Evolutionary conservation across 1,140 invertebrate genomes (phyloP).

Genomic region (Zophobas atratus): DNA sequence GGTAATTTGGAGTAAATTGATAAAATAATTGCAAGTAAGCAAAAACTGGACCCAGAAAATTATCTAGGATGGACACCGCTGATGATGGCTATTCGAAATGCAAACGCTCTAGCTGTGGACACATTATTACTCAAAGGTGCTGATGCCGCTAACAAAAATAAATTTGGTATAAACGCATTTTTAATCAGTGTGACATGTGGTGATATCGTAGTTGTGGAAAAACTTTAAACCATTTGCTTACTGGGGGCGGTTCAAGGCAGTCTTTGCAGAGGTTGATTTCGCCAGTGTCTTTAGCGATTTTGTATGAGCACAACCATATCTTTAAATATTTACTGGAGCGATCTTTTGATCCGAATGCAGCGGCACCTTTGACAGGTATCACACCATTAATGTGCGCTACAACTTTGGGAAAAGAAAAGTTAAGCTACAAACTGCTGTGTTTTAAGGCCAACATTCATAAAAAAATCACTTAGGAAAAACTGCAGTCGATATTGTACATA

Average conservation of each 20-base stretch:
- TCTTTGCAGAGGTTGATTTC: constrained; percentile 60
- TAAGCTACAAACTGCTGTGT: constrained; percentile 52
- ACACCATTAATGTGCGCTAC: constrained; percentile 64
- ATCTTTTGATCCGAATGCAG: constrained; percentile 59
- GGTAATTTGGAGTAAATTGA: constrained; percentile 53
- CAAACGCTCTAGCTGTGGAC: constrained; percentile 67
- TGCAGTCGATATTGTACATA: constrained; percentile 51
- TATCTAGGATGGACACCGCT: constrained; percentile 72
- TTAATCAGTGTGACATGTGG: constrained; percentile 60
- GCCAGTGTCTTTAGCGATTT: constrained; percentile 59
- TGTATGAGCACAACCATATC: constrained; percentile 59
- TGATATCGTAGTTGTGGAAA: constrained; percentile 58
- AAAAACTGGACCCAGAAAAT: constrained; percentile 67
- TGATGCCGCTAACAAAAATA: constrained; percentile 67
- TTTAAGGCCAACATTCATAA: constrained; percentile 55
- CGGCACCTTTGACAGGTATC: constrained; percentile 57
- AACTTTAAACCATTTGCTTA: constrained; percentile 61
- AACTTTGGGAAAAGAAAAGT: constrained; percentile 56
- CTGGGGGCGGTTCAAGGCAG: constrained; percentile 62
- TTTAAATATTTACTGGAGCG: constrained; percentile 59
- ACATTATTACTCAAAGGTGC: constrained; percentile 67
- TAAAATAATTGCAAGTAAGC: constrained; percentile 50
- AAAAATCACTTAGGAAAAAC: constrained; percentile 58
- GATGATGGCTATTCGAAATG: constrained; percentile 71
- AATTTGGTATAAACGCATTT: constrained; percentile 64